These are phyloP conservation scores for Craseonycteris thonglongyai DNA, from an alignment of 2,113 vertebrate species.

Conservation along the genomic window DNA sequence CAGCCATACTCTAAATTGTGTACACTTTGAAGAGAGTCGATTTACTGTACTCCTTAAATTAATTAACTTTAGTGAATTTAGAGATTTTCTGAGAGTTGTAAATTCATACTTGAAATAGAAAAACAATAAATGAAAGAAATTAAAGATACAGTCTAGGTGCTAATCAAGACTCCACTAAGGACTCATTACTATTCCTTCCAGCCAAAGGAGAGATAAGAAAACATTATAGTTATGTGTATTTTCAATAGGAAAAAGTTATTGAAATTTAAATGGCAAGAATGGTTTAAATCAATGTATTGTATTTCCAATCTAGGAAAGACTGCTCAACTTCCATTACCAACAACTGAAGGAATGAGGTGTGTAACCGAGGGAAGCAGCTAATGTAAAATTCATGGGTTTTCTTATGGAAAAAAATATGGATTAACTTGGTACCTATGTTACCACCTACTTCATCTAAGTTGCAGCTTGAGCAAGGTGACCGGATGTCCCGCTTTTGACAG, in stretches of 20 bases:
- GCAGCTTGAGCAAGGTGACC: no score
- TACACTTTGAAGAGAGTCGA: background rate
- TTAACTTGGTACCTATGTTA: background rate
- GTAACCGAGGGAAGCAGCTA: background rate
- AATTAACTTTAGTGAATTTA: background rate
- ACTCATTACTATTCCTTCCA: background rate
- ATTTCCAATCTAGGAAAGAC: background rate
- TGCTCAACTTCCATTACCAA: background rate
- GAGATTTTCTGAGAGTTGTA: background rate
- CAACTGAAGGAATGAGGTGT: background rate
- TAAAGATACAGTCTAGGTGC: background rate
- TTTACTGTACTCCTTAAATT: background rate
- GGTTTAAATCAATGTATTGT: slow-evolving; percentile 30
- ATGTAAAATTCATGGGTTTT: background rate
- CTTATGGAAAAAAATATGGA: background rate
- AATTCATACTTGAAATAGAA: background rate
- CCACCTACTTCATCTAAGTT: background rate
- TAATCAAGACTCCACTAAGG: background rate
- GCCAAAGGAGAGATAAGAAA: background rate
- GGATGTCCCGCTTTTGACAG: no score
- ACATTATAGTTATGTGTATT: background rate
- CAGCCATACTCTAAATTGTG: background rate
- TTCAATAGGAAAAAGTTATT: background rate
- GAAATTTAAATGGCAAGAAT: background rate
- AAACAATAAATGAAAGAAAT: background rate